Base-by-base conservation (phyloP, 2,113 vertebrate species). In the Urocolius indicus region DNA sequence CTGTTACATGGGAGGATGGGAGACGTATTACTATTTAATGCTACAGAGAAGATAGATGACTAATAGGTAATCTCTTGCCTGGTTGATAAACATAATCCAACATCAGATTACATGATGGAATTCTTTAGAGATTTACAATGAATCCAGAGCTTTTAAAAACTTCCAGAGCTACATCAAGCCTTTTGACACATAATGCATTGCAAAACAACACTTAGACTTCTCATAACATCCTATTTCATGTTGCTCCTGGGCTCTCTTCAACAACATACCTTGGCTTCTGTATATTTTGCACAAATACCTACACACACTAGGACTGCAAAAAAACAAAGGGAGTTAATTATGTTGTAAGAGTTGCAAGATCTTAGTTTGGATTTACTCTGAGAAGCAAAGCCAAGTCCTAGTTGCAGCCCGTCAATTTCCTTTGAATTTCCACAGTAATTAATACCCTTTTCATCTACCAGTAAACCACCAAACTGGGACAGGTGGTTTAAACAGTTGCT, bases 81-180 rank as follows among this genome's bases (percentile, higher is more conserved):
- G 16, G 26, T 13, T 43, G 55, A 65, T 22, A 66, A 82, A 52
- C 4, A 4, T 2, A 17, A 63, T 19, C 26, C 13, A 29, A 51
- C 20, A 6, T 16, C 66, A 4, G 18, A 7, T 10, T 18, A 19
- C 0, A 0, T 9, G n/a, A 36, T 7, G 7, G 46, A 65, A 76
- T 61, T 91, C 48, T 68, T 61, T 24, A 41, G 30, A 77, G 13
- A 27, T n/a, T 55, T 46, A 23, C 26, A 86, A 12, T 14, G 0
- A 30, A 34, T 52, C 61, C 38, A 3, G 30, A 45, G 54, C 27
- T 81, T 71, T 21, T 27, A 30, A 67, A 95, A 41, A 36, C 34
- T 59, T 68, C 10, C 49, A 51, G 55, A 77, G 49, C 14, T 32
- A 38, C 5, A 27, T 13, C 20, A 65, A 76, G 12, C 6, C 18